These are phyloP conservation scores for Acrocyrtus sp. DNA, from an alignment of 2,888 invertebrate genomes.

Conservation along the genomic window DNA sequence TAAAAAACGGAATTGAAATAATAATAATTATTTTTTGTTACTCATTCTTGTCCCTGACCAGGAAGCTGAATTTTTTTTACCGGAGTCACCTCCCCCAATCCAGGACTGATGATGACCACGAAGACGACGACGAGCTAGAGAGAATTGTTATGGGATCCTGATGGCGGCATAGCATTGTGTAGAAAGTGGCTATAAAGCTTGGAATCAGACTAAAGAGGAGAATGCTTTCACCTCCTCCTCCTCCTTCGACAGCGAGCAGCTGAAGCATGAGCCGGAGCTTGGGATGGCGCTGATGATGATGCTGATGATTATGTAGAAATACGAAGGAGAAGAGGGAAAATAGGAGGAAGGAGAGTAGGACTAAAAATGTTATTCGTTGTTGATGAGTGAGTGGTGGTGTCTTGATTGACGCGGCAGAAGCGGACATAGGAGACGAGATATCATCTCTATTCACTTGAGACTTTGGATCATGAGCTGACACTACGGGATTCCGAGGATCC, in stretches of 20 bases:
- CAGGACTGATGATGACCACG: background rate
- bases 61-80: too few species aligned
- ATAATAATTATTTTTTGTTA: too few species aligned
- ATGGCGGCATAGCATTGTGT: background rate
- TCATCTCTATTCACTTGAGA: conserved; percentile 54
- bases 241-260: background rate
- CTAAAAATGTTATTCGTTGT: conserved; percentile 16
- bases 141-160: background rate
- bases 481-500: conserved; percentile 53
- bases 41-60: too few species aligned
- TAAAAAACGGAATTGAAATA: too few species aligned
- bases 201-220: background rate
- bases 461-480: conserved; percentile 56
- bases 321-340: conserved; percentile 7
- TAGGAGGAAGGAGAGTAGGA: conserved; percentile 7
- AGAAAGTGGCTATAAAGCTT: background rate
- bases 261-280: background rate
- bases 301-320: conserved; percentile 9
- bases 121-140: background rate
- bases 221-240: background rate
- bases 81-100: conserved; percentile 1
- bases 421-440: conserved; percentile 47
- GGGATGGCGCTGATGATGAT: background rate
- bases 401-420: conserved; percentile 31
- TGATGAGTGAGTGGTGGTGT: conserved; percentile 20